A percentile compares a stretch with the other conserved stretches of the same genome.
Evolutionary conservation across 2,888 invertebrate species (phyloP).

Genomic region (Scaptodrosophila latifasciaeformis): DNA sequence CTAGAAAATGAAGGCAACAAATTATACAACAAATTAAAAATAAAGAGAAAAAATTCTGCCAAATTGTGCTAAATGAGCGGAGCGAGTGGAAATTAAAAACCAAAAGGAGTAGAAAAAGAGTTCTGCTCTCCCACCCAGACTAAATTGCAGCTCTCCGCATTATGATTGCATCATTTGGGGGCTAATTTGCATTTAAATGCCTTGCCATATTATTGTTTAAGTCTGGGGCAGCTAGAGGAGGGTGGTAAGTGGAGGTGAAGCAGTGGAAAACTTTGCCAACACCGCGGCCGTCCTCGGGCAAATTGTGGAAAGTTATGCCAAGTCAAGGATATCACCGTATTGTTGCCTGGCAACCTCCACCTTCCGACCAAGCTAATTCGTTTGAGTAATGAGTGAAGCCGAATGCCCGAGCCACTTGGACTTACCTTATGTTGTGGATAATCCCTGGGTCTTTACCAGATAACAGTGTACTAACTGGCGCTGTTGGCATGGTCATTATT

Average conservation of each 20-base stretch:
- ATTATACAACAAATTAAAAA: neutral
- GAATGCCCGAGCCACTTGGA: neutral
- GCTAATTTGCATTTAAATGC: constrained; percentile 69
- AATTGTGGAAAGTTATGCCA: constrained; percentile 55
- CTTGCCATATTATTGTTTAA: constrained; percentile 61
- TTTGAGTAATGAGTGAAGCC: constrained; percentile 61
- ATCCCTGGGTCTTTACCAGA: constrained; percentile 38
- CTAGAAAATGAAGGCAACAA: neutral
- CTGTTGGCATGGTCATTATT: constrained; percentile 55
- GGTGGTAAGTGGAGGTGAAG: constrained; percentile 1
- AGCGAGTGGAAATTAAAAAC: constrained; percentile 57
- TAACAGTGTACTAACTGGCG: constrained; percentile 66
- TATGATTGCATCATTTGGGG: constrained; percentile 67
- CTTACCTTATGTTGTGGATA: constrained; percentile 40
- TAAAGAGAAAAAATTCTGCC: constrained; percentile 46
- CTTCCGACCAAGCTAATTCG: constrained; percentile 48
- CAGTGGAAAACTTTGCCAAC: neutral
- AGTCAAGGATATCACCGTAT: constrained; percentile 62
- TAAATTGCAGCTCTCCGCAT: constrained; percentile 44
- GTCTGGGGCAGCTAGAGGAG: constrained; percentile 39
- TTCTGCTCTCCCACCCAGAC: neutral
- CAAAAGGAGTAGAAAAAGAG: constrained; percentile 20
- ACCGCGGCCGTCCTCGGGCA: constrained; percentile 23
- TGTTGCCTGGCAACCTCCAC: constrained; percentile 29
- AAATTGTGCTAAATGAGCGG: constrained; percentile 62